Evolutionary conservation across 2,797 vertebrate species (phyloP), one percentile per base, ranked within the genome.

Genomic region (Lerista edwardsae): DNA sequence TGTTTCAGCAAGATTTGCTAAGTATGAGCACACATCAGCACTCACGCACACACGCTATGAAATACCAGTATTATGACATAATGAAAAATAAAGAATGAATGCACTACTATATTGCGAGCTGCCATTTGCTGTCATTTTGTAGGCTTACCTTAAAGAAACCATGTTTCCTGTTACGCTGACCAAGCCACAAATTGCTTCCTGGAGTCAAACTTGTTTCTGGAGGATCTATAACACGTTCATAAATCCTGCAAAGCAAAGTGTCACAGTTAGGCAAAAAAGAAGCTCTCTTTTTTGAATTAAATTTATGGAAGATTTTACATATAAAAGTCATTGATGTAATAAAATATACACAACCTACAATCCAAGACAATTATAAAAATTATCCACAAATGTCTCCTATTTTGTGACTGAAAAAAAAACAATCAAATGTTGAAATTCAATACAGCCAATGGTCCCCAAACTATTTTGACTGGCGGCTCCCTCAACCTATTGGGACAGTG

Each of bases 111-210:
- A 80, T 74, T 61, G 12, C 34, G 67, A 9, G 19, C 65, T 41
- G 31, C 15, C 3, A 4, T 0, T 0, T 31, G 6, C 3, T 82
- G 62, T 59, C 71, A 82, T 68, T 2, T 76, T 41, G 57, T 17
- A 59, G 77, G 73, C 97, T 97, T 97, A 99, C 98, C 98, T 99
- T 99, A 94, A 99, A 98, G 79, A 99, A 97, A 75, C 98, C 98
- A 6, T 99, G 98, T 86, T 97, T 98, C 95, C 97, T 97, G 93
- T 97, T 97, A 84, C 97, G 97, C 92, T 99, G 98, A n/a, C 98
- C 98, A 0, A 99, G 97, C 98, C 98, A 99, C 87, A 99, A 95
- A 92, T 91, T 97, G 83, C 96, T 99, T 93, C 97, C 97, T 59
- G 97, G 96, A 27, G 97, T 97, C 79, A 99, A 86, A 89, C 97